Evolutionary conservation across 2,797 vertebrate genomes (phyloP).

Genomic region (Falco berigora): DNA sequence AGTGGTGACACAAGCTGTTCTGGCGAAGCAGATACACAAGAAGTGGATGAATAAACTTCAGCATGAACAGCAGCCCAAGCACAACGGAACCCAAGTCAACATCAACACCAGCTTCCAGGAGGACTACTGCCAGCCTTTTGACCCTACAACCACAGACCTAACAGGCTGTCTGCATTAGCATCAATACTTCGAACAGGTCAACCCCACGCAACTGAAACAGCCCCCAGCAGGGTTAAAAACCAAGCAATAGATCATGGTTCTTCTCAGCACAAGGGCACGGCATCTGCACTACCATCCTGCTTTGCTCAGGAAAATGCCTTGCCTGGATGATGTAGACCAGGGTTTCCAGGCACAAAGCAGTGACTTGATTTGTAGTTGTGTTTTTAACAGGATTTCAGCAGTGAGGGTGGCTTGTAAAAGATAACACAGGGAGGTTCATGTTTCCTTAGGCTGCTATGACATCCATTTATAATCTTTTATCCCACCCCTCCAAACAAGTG

Average conservation of each 20-base stretch:
- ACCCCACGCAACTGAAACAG: background rate
- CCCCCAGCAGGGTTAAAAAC: background rate
- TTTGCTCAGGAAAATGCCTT: background rate
- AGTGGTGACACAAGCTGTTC: background rate
- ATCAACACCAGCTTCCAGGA: background rate
- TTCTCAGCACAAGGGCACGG: background rate
- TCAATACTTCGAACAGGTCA: slow-evolving; percentile 3
- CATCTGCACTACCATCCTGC: background rate
- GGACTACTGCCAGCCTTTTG: background rate
- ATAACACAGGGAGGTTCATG: background rate
- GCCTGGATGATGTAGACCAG: background rate
- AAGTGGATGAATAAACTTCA: background rate
- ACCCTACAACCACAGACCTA: background rate
- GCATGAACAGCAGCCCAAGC: background rate
- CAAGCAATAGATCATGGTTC: background rate
- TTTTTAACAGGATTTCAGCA: slow-evolving; percentile 3
- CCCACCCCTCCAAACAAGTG: background rate
- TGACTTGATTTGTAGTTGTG: slow-evolving; percentile 23
- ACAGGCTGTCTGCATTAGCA: background rate
- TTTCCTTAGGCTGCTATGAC: slow-evolving; percentile 5
- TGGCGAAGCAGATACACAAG: background rate
- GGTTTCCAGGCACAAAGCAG: background rate
- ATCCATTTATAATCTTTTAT: background rate
- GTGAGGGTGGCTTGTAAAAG: background rate
- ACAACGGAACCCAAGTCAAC: background rate